Base-by-base conservation (phyloP, 2,113 vertebrate genomes). In the Leucopternis melanops region DNA sequence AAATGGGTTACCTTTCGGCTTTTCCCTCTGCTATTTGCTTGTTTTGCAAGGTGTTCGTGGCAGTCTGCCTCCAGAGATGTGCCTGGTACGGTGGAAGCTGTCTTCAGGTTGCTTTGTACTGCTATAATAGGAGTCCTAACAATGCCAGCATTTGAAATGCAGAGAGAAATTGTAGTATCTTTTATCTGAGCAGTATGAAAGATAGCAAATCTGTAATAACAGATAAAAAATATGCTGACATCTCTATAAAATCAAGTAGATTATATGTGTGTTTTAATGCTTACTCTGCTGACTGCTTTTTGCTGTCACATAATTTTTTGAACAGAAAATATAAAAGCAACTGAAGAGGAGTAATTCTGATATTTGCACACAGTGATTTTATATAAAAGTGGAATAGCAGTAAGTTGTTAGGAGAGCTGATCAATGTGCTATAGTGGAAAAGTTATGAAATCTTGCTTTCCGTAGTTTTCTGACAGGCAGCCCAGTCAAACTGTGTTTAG, bases 221-320 rank as follows among this genome's bases (percentile, higher is more conserved):
- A 34, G 94, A 49, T 80, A 26, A 50, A 94, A 97, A 97, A 88
- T 97, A 92, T 27, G 93, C 91, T 96, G 92, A 92, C 97, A 94
- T 95, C 44, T 95, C 80, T 94, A 38, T 91, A 95, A 94, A 93
- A 96, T 95, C 40, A 91, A 83, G 63, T 73, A 90, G 90, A 93
- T 96, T 90, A 92, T 94, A 52, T 81, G 72, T 90, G 88, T 91
- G 88, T 95, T 96, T 92, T 96, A 95, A 96, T 54, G 79, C 90
- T 90, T 96, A 82, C 86, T 91, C 44, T 82, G 71, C 77, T 92
- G 47, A 52, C 94, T 96, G 71, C 84, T 94, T 85, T 94, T 94
- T 97, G 79, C 94, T 95, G 89, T 96, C 82, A 65, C 34, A 32
- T 90, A 94, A 78, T 84, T 97, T 95, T 95, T 96, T 70, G 59